Percentiles rank a stretch among this genome's conserved stretches.
Conservation (phyloP, 2,888 invertebrate genomes). For the Diabrotica balteata region DNA sequence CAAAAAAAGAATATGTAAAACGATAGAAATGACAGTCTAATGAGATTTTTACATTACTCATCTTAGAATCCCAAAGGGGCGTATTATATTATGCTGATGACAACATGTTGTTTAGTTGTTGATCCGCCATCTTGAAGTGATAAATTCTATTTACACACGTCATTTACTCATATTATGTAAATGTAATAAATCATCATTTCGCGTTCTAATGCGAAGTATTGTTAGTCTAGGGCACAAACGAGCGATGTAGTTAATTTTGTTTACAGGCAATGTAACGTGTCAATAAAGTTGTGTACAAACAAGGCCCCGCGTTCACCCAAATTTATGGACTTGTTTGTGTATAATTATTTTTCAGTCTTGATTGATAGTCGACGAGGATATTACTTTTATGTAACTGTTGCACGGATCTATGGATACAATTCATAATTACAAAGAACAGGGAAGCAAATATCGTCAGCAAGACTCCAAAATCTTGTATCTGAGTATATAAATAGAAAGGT, state of each 20-base stretch:
- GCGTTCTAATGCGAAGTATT: constrained; percentile 45
- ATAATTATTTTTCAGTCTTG: constrained; percentile 28
- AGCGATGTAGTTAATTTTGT: constrained; percentile 44
- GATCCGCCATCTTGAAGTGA: constrained; percentile 48
- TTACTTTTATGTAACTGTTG: constrained; percentile 4
- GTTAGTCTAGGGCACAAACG: constrained; percentile 30
- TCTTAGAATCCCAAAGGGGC: too few relatives aligned
- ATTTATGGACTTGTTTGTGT: constrained; percentile 36
- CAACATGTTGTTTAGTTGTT: not conserved
- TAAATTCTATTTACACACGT: constrained; percentile 53
- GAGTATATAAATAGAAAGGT: too few relatives aligned
- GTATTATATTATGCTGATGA: too few relatives aligned
- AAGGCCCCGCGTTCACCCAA: constrained; percentile 19
- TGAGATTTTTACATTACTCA: too few relatives aligned
- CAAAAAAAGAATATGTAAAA: too few relatives aligned
- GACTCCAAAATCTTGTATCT: too few relatives aligned
- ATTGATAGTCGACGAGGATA: constrained; percentile 14
- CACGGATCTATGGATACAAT: too few relatives aligned
- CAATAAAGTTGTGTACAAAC: constrained; percentile 39
- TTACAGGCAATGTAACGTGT: constrained; percentile 42
- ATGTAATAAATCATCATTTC: constrained; percentile 53
- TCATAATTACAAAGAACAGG: too few relatives aligned
- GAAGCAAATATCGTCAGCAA: too few relatives aligned
- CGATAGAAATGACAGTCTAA: too few relatives aligned
- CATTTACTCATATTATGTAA: constrained; percentile 50